Percentiles rank a stretch among this genome's conserved stretches.
Conservation (phyloP, 2,888 invertebrate genomes). For the Hedychridium roseum region DNA sequence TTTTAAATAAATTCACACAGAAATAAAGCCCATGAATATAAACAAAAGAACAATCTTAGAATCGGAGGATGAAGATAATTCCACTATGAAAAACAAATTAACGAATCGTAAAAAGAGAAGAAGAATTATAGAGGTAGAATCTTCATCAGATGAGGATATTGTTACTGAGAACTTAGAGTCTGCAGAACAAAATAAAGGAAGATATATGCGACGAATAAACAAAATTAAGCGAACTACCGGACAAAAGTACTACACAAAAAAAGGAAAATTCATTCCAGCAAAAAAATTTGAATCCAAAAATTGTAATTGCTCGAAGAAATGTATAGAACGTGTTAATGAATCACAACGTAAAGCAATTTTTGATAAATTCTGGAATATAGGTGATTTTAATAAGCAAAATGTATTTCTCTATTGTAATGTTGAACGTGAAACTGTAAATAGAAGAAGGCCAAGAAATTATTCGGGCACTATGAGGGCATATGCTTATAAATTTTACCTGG, state of each 20-base stretch:
- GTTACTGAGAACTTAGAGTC: constrained; percentile 17
- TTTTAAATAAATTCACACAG: constrained; percentile 17
- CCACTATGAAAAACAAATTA: constrained; percentile 23
- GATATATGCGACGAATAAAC: constrained; percentile 19
- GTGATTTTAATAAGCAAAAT: constrained; percentile 13
- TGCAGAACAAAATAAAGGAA: constrained; percentile 16
- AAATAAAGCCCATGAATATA: constrained; percentile 17
- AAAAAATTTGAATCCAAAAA: constrained; percentile 18
- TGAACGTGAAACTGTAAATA: constrained; percentile 18
- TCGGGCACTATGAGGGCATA: constrained; percentile 11
- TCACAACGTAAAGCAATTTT: constrained; percentile 12
- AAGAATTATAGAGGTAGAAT: constrained; percentile 20
- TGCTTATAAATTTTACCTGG: constrained; percentile 16
- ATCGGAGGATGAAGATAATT: constrained; percentile 17
- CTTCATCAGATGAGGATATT: constrained; percentile 22
- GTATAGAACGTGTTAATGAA: constrained; percentile 18
- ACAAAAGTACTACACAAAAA: constrained; percentile 21
- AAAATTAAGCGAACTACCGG: constrained; percentile 21
- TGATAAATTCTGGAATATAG: constrained; percentile 23
- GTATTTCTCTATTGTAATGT: constrained; percentile 17
- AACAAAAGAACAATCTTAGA: constrained; percentile 19
- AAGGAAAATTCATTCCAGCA: constrained; percentile 14
- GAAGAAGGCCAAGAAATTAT: constrained; percentile 16
- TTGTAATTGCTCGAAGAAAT: constrained; percentile 8
- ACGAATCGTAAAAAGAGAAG: constrained; percentile 20